Percentiles rank a stretch among this genome's conserved stretches.
Conservation (phyloP, 2,888 invertebrate species). For the Epirrhoe alternata region DNA sequence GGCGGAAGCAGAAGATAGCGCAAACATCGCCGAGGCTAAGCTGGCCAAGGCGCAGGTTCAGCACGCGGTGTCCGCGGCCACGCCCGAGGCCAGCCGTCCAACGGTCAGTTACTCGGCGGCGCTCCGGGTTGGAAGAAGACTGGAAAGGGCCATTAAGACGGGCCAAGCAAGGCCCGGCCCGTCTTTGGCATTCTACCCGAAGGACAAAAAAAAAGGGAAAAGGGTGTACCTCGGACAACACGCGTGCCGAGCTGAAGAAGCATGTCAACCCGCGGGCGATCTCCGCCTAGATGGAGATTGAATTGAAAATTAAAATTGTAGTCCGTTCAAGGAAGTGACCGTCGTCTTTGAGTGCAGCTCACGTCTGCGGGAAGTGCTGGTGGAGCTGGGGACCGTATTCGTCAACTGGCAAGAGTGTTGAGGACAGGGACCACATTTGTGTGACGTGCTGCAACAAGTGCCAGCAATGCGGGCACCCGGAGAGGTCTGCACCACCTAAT, state of each 20-base stretch:
- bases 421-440: constrained; percentile 15
- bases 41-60: neutral
- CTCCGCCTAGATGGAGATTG: neutral
- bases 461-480: constrained; percentile 53
- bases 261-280: neutral
- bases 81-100: neutral
- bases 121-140: neutral
- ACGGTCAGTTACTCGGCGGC: neutral
- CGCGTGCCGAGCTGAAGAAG: too few species aligned
- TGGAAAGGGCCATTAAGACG: neutral
- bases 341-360: constrained; percentile 16
- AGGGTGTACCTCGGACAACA: neutral
- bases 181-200: neutral
- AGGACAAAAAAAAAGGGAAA: neutral
- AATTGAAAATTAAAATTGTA: too few species aligned
- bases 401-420: constrained; percentile 17
- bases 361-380: constrained; percentile 10
- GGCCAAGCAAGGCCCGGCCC: neutral
- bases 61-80: neutral
- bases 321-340: constrained; percentile 22
- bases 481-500: constrained; percentile 39
- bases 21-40: neutral
- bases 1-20: neutral
- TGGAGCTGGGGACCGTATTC: neutral
- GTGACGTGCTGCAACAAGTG: constrained; percentile 48